Conservation (phyloP, 1,140 invertebrate genomes). For the Helicoverpa armigera region DNA sequence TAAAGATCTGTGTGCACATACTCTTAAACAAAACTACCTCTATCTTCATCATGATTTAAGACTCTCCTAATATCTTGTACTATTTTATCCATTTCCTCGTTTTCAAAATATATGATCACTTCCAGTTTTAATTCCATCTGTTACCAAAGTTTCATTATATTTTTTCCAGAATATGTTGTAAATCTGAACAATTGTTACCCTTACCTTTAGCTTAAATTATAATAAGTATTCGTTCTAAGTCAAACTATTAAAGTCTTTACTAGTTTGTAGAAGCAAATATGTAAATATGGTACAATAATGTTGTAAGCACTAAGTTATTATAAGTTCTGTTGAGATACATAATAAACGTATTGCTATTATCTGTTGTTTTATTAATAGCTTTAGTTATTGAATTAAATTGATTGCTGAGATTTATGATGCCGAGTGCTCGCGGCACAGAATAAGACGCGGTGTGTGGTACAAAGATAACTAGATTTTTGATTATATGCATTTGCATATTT, state of each 20-base stretch:
- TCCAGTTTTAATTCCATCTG: too few species aligned
- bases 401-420: slow-evolving; percentile 39
- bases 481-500: too few species aligned
- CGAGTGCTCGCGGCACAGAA: slow-evolving; percentile 20
- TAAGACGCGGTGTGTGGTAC: not conserved
- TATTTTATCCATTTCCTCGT: not conserved
- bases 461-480: too few species aligned
- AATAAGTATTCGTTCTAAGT: slow-evolving; percentile 47
- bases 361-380: slow-evolving; percentile 56
- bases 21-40: slow-evolving; percentile 33
- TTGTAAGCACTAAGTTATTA: slow-evolving; percentile 45
- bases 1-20: not conserved
- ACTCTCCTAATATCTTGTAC: not conserved
- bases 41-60: slow-evolving; percentile 10
- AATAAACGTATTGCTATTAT: slow-evolving; percentile 54
- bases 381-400: slow-evolving; percentile 49
- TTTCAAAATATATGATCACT: not conserved
- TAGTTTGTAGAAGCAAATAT: slow-evolving; percentile 41
- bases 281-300: slow-evolving; percentile 39
- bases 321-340: slow-evolving; percentile 46
- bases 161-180: too few species aligned
- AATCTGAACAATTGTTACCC: too few species aligned
- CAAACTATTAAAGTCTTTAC: slow-evolving; percentile 45
- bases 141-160: too few species aligned
- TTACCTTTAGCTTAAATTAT: not conserved